A percentile compares a stretch with the other conserved stretches of the same genome.
Evolutionary conservation across 2,797 vertebrate genomes (phyloP).

Genomic region (Mergus octosetaceus): DNA sequence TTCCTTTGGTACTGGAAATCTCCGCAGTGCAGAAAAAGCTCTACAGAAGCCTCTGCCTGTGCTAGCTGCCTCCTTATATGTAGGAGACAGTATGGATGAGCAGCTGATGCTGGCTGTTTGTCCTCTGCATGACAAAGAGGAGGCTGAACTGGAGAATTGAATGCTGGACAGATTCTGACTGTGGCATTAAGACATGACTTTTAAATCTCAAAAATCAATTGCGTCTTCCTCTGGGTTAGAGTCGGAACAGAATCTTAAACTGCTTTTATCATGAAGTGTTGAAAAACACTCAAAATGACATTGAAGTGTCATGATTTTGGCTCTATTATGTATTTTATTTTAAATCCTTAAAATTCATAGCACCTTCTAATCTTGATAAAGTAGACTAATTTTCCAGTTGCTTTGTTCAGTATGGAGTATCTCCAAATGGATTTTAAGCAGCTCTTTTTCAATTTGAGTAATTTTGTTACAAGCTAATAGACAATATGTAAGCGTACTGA

Average conservation of each 20-base stretch:
- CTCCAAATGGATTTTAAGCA: conserved; percentile 78
- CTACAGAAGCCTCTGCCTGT: neutral
- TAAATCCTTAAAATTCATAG: conserved; percentile 77
- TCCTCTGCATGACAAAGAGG: neutral
- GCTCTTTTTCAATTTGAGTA: conserved; percentile 77
- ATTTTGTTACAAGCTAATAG: conserved; percentile 74
- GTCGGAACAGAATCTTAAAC: conserved; percentile 51
- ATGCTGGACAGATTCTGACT: neutral
- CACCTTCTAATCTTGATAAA: conserved; percentile 78
- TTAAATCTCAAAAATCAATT: conserved; percentile 59
- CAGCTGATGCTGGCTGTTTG: neutral
- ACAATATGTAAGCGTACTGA: conserved; percentile 48
- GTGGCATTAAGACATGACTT: conserved; percentile 17
- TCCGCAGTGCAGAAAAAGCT: neutral
- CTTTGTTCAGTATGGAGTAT: conserved; percentile 73
- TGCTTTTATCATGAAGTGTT: conserved; percentile 67
- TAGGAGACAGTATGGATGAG: neutral
- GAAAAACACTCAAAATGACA: conserved; percentile 74
- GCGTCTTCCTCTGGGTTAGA: conserved; percentile 55
- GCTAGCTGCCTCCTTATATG: neutral
- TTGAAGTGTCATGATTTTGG: conserved; percentile 76
- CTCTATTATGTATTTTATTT: conserved; percentile 68
- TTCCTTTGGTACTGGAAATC: neutral
- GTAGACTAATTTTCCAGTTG: conserved; percentile 75
- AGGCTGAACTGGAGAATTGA: neutral